phyloP scores from a whole-genome alignment of 2,797 vertebrate genomes.

The Eutrigla gurnardus region DNA sequence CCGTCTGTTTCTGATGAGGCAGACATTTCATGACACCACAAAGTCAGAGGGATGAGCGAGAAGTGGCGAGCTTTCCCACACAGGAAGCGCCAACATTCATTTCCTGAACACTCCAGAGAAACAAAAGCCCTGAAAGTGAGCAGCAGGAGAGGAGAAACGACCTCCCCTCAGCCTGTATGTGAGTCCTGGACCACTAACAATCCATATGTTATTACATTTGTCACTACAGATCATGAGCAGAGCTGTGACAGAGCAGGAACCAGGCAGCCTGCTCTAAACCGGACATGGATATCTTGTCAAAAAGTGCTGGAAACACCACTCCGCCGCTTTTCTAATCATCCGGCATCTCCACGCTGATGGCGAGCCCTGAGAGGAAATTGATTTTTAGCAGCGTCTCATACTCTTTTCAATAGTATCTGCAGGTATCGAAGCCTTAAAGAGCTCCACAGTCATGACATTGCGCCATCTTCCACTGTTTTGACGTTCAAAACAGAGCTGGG shows the following conservation, averaged over 20 bases:
- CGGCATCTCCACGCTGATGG: not conserved
- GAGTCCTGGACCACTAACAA: slow-evolving; percentile 35
- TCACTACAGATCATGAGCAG: slow-evolving; percentile 53
- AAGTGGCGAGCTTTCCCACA: slow-evolving; percentile 53
- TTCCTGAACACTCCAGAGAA: slow-evolving; percentile 51
- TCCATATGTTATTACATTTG: slow-evolving; percentile 73
- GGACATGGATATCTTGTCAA: slow-evolving; percentile 56
- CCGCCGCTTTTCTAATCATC: slow-evolving; percentile 11
- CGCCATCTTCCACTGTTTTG: slow-evolving; percentile 15
- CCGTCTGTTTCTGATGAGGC: slow-evolving; percentile 62
- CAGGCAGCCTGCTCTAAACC: slow-evolving; percentile 13
- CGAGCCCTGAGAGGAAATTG: slow-evolving; percentile 15
- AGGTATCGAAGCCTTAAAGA: slow-evolving; percentile 17
- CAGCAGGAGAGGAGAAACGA: slow-evolving; percentile 65
- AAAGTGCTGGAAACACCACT: not conserved
- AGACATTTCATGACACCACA: slow-evolving; percentile 42
- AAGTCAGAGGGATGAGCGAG: slow-evolving; percentile 42
- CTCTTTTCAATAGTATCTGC: slow-evolving; percentile 14
- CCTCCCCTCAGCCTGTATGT: slow-evolving; percentile 37
- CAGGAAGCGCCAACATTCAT: slow-evolving; percentile 75
- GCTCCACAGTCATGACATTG: slow-evolving; percentile 15
- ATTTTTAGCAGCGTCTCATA: slow-evolving; percentile 32
- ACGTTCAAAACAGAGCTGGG: not conserved
- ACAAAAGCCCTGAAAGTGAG: slow-evolving; percentile 62
- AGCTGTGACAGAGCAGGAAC: slow-evolving; percentile 25